Base-by-base conservation (phyloP, 2,888 invertebrate species). In the Nemoura dubitans region DNA sequence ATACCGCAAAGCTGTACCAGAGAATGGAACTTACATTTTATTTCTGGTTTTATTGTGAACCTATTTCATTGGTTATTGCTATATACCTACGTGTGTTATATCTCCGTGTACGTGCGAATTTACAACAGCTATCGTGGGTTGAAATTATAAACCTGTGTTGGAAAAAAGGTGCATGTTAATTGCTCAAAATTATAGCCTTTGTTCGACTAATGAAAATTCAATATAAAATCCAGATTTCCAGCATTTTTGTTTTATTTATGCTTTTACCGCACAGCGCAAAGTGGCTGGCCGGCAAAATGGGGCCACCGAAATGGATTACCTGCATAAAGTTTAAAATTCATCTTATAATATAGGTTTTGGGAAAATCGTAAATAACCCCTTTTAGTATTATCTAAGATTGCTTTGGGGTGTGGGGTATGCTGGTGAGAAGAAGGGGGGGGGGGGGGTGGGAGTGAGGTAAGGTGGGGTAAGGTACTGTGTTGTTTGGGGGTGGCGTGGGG, bases 321-420 rank as follows among this genome's bases (percentile, higher is more conserved):
- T 30, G 81, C 29, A 28, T 28, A 29, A 59, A 59, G 27, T 84
- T 84, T 84, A 21, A 76, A 84, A 84, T 84, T 84, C 84, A 76
- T 84, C 43, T 84, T 59, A 84, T 76, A 84, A 28, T 59, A 59
- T 76, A 76, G 59, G 59, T 59, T 84, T 84, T 84, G 27, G 76
- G 28, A 76, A 76, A 81, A 59, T 84, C 84, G 84, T 84, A 84
- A 84, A 84, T 84, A 84, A 84, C 84, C 59, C 76, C 59, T 59
- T 76, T 76, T 84, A 59, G 84, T 76, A 59, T 84, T 84, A 84
- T 84, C 84, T 84, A 84, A 84, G 84, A 84, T 84, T 84, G 84
- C 25, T 26, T 76, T 26, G 26, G 83, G 83, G 81, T 59, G 36
- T 36, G 36, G 10, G 36, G 36, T 36, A 6, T 80, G 27, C 6